Percentiles rank a stretch among this genome's conserved stretches.
Evolutionary conservation across 2,888 invertebrate species (phyloP).

Genomic region (Drosophila suboccidentalis): DNA sequence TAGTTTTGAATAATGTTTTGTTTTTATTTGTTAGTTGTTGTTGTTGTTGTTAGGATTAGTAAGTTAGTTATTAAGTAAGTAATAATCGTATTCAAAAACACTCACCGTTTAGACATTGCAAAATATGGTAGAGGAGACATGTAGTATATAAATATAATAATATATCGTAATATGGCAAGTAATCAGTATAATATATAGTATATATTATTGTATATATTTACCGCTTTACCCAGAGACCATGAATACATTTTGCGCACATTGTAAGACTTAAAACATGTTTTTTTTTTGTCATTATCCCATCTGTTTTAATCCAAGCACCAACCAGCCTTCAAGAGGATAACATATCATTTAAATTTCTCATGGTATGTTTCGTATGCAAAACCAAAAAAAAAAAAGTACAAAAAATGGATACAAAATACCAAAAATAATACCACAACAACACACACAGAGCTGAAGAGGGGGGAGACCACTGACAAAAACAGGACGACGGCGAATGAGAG

Average conservation of each 20-base stretch:
- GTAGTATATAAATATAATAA: slow-evolving; percentile 56
- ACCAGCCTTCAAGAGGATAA: slow-evolving; percentile 74
- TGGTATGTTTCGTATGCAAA: slow-evolving; percentile 11
- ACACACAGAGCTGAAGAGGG: slow-evolving; percentile 44
- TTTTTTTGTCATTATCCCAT: slow-evolving; percentile 43
- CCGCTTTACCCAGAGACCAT: slow-evolving; percentile 84
- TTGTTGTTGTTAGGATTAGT: slow-evolving; percentile 44
- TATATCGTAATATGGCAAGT: slow-evolving; percentile 35
- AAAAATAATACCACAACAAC: slow-evolving; percentile 38
- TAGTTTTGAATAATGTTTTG: slow-evolving; percentile 6
- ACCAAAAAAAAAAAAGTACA: slow-evolving; percentile 6
- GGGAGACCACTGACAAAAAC: slow-evolving; percentile 32
- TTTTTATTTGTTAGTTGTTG: not conserved
- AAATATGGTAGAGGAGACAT: slow-evolving; percentile 82
- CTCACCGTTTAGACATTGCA: slow-evolving; percentile 85
- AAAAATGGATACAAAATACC: slow-evolving; percentile 29
- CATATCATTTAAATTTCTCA: slow-evolving; percentile 20
- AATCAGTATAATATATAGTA: slow-evolving; percentile 32
- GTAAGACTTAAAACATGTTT: slow-evolving; percentile 67
- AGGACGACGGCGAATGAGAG: slow-evolving; percentile 48
- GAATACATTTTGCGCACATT: slow-evolving; percentile 80
- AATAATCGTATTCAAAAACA: slow-evolving; percentile 82
- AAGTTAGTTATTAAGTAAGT: slow-evolving; percentile 37
- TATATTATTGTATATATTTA: slow-evolving; percentile 74
- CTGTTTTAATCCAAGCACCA: slow-evolving; percentile 82